A percentile compares a stretch with the other conserved stretches of the same genome.
Conservation (phyloP, 2,888 invertebrate species). For the Laspeyria flexula region DNA sequence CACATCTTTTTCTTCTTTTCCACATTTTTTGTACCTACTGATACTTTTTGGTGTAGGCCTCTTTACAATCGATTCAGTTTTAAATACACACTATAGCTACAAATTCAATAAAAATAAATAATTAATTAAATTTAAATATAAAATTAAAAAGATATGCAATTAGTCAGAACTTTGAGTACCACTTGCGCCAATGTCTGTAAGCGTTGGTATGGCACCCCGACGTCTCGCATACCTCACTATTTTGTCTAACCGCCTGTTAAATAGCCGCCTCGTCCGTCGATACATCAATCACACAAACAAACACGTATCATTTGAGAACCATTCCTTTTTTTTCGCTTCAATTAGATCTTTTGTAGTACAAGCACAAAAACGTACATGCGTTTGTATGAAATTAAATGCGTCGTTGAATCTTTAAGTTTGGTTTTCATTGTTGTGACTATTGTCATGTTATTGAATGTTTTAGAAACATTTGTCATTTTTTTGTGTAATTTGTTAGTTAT, state of each 20-base stretch:
- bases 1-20: no score
- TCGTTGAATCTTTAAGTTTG: conserved; percentile 67
- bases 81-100: no score
- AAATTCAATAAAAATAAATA: no score
- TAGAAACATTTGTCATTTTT: conserved; percentile 10
- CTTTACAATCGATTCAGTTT: no score
- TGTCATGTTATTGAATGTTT: conserved; percentile 55
- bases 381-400: conserved; percentile 77
- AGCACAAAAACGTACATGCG: conserved; percentile 68
- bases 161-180: conserved; percentile 70
- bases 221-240: conserved; percentile 73
- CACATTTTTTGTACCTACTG: no score
- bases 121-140: no score
- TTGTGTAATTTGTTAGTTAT: neutral
- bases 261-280: conserved; percentile 80
- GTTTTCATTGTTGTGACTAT: conserved; percentile 45
- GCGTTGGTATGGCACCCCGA: conserved; percentile 70
- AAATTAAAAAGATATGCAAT: no score
- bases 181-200: conserved; percentile 58
- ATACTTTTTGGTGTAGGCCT: no score
- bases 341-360: conserved; percentile 82
- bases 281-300: conserved; percentile 83
- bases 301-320: conserved; percentile 70
- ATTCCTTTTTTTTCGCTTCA: conserved; percentile 78
- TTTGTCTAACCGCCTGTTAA: conserved; percentile 84